phyloP scores from a whole-genome alignment of 2,888 invertebrate genomes.

The Elegia similella region DNA sequence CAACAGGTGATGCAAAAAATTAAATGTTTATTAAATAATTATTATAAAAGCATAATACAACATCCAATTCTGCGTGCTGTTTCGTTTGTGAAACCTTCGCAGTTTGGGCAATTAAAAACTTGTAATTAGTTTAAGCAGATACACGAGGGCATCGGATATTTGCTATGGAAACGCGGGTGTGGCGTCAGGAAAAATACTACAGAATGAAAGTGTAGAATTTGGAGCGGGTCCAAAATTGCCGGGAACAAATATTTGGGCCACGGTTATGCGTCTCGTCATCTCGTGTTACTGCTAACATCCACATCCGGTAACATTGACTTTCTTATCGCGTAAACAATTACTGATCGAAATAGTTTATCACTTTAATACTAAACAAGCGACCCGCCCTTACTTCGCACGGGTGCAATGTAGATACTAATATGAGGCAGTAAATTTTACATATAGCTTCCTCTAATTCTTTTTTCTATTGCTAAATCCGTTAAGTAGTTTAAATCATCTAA shows the following conservation, averaged over 20 bases:
- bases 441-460: too few relatives aligned
- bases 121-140: background rate
- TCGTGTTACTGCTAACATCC: constrained; percentile 63
- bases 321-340: constrained; percentile 68
- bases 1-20: too few relatives aligned
- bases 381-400: too few relatives aligned
- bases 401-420: too few relatives aligned
- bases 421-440: too few relatives aligned
- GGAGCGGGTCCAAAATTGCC: constrained; percentile 68
- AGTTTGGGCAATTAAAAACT: background rate
- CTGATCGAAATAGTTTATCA: constrained; percentile 55
- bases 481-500: too few relatives aligned
- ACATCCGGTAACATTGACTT: constrained; percentile 79
- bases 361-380: too few relatives aligned
- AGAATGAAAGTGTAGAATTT: constrained; percentile 69
- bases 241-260: constrained; percentile 73
- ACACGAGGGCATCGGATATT: constrained; percentile 24
- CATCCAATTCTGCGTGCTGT: too few relatives aligned
- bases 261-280: constrained; percentile 65
- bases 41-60: too few relatives aligned
- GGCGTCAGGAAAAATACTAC: constrained; percentile 43
- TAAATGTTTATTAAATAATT: too few relatives aligned
- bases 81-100: background rate
- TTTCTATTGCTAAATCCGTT: too few relatives aligned
- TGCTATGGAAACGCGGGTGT: constrained; percentile 30